Evolutionary conservation across 2,113 vertebrate species (phyloP).

Genomic region (Kryptolebias marmoratus): DNA sequence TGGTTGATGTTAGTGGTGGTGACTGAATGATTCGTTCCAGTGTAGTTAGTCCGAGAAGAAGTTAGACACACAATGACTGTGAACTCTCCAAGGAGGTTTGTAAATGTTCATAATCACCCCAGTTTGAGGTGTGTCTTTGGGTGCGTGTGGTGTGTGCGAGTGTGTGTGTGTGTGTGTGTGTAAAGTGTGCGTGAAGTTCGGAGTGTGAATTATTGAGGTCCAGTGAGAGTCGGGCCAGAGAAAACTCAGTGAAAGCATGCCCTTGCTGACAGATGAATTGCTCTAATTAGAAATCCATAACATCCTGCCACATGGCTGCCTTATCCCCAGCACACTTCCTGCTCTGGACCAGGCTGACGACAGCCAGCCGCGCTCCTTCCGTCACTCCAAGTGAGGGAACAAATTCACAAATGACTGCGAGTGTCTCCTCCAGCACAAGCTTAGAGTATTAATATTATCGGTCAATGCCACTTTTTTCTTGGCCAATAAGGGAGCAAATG

Average conservation of each 20-base stretch:
- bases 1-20: constrained; percentile 41
- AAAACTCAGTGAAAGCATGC: constrained; percentile 92
- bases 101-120: constrained; percentile 40
- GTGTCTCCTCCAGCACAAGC: constrained; percentile 59
- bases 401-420: constrained; percentile 39
- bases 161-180: constrained; percentile 22
- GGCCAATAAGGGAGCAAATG: constrained; percentile 38
- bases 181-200: constrained; percentile 41
- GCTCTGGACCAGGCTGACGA: constrained; percentile 96
- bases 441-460: constrained; percentile 55
- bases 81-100: constrained; percentile 30
- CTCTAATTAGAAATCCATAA: constrained; percentile 99
- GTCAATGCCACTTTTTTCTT: constrained; percentile 35
- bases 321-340: constrained; percentile 99
- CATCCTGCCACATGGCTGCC: constrained; percentile 99
- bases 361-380: constrained; percentile 93
- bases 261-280: constrained; percentile 99
- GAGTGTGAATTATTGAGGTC: constrained; percentile 64
- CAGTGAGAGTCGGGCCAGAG: constrained; percentile 52
- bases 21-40: constrained; percentile 64
- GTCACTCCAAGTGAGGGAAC: constrained; percentile 66
- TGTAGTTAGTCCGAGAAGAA: constrained; percentile 39
- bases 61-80: constrained; percentile 43
- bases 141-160: constrained; percentile 36
- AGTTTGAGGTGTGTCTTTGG: constrained; percentile 47